Conservation (phyloP, 2,888 invertebrate genomes). For the Andrena bicolor region DNA sequence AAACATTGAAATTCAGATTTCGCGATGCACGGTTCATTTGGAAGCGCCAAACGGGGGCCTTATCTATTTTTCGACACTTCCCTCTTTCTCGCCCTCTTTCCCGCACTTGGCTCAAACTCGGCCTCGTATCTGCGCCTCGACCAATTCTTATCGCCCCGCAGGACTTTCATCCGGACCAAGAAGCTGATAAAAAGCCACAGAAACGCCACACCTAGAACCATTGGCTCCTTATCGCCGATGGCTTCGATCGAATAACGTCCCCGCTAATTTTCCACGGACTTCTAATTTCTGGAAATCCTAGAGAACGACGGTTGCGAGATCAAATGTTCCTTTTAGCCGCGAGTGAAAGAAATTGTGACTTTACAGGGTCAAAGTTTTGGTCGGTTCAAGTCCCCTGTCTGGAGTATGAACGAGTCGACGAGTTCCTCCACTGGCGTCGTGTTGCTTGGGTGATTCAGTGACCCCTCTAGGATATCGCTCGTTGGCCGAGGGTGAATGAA, state of each 20-base stretch:
- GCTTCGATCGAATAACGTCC: neutral
- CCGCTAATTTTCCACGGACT: neutral
- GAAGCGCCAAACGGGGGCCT: slow-evolving; percentile 73
- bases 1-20: slow-evolving; percentile 71
- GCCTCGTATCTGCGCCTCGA: slow-evolving; percentile 3
- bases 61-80: slow-evolving; percentile 71
- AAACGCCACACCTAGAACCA: neutral
- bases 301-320: no score
- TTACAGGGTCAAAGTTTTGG: slow-evolving; percentile 60
- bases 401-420: neutral
- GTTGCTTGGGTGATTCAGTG: slow-evolving; percentile 71
- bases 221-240: neutral
- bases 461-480: slow-evolving; percentile 69
- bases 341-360: no score
- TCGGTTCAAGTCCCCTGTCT: slow-evolving; percentile 35
- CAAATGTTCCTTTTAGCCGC: no score
- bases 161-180: slow-evolving; percentile 24
- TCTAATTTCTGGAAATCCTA: no score
- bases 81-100: slow-evolving; percentile 53
- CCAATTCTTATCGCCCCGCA: slow-evolving; percentile 31
- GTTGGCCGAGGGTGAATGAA: slow-evolving; percentile 56
- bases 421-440: slow-evolving; percentile 45
- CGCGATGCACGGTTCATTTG: slow-evolving; percentile 76
- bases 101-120: slow-evolving; percentile 17
- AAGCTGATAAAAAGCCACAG: slow-evolving; percentile 7